Percentiles rank a stretch among this genome's conserved stretches.
Evolutionary conservation across 2,797 vertebrate species (phyloP).

Genomic region (Paramormyrops hopkinsi): DNA sequence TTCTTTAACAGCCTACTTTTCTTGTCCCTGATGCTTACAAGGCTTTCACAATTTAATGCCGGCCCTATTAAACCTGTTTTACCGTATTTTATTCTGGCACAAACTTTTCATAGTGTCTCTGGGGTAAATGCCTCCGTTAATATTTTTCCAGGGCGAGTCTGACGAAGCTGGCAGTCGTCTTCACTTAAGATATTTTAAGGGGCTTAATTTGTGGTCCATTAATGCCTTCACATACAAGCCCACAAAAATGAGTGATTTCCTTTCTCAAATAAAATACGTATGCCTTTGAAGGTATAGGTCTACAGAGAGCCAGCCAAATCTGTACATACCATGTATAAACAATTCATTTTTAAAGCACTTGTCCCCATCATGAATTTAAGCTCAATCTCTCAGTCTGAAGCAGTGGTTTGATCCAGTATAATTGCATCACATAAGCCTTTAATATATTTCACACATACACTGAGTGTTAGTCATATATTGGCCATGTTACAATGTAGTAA

Average conservation of each 20-base stretch:
- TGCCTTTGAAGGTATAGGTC: background rate
- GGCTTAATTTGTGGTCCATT: background rate
- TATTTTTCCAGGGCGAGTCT: background rate
- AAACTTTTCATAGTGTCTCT: background rate
- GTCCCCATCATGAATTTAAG: background rate
- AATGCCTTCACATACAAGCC: background rate
- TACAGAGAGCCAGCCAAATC: background rate
- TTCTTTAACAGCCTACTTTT: slow-evolving; percentile 29
- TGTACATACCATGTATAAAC: slow-evolving; percentile 1
- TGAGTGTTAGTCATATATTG: slow-evolving; percentile 5
- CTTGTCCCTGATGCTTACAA: slow-evolving; percentile 29
- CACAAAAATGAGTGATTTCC: slow-evolving; percentile 1
- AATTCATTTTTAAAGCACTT: background rate
- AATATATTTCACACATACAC: slow-evolving; percentile 12
- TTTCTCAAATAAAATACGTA: background rate
- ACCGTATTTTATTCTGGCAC: background rate
- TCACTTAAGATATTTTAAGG: background rate
- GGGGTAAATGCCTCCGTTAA: background rate
- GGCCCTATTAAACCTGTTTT: slow-evolving; percentile 29
- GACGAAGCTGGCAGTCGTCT: background rate
- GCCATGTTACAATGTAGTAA: slow-evolving; percentile 7
- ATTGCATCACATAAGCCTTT: background rate
- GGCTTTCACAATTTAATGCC: slow-evolving; percentile 39
- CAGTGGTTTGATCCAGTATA: background rate
- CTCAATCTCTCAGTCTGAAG: background rate